These are phyloP conservation scores for Hypothenemus hampei DNA, from an alignment of 1,140 invertebrate genomes.

Conservation along the genomic window DNA sequence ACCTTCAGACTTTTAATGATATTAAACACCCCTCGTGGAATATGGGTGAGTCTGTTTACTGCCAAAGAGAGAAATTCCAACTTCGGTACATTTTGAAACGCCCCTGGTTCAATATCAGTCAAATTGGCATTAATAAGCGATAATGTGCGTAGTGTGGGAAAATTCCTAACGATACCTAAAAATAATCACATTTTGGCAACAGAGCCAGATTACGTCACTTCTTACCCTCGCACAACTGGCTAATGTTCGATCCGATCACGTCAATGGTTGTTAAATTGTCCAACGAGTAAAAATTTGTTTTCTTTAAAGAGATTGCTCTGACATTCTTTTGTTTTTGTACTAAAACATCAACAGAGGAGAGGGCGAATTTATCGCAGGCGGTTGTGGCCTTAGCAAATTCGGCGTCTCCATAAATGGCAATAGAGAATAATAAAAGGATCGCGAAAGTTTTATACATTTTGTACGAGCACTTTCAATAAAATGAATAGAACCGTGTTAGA, in stretches of 20 bases:
- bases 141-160: constrained; percentile 22
- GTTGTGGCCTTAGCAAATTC: too few species aligned
- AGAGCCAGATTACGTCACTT: background rate
- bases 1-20: constrained; percentile 16
- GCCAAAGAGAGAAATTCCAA: constrained; percentile 30
- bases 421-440: too few species aligned
- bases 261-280: constrained; percentile 27
- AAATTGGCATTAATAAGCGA: constrained; percentile 29
- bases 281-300: constrained; percentile 22
- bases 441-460: too few species aligned
- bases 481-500: too few species aligned
- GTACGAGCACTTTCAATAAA: too few species aligned
- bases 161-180: constrained; percentile 31
- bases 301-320: constrained; percentile 2
- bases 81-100: constrained; percentile 28
- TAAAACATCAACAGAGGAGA: constrained; percentile 19
- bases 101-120: constrained; percentile 22
- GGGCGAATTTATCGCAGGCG: constrained; percentile 23
- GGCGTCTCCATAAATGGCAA: too few species aligned
- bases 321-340: constrained; percentile 6
- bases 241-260: constrained; percentile 27
- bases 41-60: constrained; percentile 26
- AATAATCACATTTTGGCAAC: background rate
- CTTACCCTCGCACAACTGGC: constrained; percentile 28
- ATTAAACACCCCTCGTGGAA: constrained; percentile 27